Conservation (phyloP, 2,797 vertebrate species). For the Catamblyrhynchus diadema region DNA sequence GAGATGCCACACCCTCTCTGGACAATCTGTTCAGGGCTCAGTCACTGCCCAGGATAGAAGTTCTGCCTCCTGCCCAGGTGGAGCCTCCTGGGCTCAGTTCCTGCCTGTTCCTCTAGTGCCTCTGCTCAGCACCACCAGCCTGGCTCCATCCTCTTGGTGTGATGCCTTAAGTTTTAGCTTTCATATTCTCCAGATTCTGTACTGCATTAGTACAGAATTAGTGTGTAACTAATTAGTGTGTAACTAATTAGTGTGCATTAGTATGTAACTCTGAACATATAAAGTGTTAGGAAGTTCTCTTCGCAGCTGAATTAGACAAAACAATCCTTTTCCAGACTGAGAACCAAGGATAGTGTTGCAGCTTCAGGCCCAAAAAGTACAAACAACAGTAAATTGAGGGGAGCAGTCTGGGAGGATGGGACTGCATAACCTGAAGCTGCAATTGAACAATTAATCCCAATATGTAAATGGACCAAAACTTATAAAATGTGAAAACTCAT, state of each 20-base stretch:
- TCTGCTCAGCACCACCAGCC: background rate
- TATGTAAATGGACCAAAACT: background rate
- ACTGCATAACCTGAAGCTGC: background rate
- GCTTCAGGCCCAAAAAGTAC: background rate
- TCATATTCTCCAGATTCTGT: background rate
- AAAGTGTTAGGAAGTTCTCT: background rate
- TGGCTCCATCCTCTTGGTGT: background rate
- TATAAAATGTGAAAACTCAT: background rate
- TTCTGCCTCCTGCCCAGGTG: background rate
- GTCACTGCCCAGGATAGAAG: background rate
- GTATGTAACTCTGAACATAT: background rate
- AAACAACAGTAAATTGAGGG: background rate
- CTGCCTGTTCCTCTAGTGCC: accelerated
- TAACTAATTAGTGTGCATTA: no score
- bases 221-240: no score
- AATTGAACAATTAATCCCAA: background rate
- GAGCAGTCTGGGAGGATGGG: background rate
- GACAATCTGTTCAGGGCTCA: accelerated
- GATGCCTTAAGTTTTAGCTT: background rate
- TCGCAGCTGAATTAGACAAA: background rate
- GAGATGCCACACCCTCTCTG: background rate
- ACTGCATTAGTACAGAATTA: background rate
- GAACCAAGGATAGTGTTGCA: background rate
- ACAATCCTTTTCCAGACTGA: background rate
- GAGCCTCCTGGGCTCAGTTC: background rate